Evolutionary conservation across 1,140 invertebrate genomes (phyloP).

Genomic region (Zophobas morio): DNA sequence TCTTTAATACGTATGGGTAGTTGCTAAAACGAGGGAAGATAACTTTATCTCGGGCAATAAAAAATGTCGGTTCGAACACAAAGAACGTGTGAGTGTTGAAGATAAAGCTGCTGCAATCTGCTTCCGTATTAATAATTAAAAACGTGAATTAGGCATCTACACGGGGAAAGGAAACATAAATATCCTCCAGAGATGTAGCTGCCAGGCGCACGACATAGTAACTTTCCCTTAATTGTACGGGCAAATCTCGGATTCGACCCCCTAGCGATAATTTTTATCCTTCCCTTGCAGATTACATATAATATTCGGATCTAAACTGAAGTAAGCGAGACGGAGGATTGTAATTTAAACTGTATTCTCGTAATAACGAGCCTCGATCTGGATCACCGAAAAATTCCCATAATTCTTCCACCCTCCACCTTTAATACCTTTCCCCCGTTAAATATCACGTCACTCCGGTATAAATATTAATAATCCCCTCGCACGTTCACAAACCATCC

Average conservation of each 20-base stretch:
- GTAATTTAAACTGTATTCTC: slow-evolving; percentile 24
- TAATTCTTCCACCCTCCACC: slow-evolving; percentile 11
- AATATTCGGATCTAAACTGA: slow-evolving; percentile 27
- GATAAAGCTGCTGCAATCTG: slow-evolving; percentile 33
- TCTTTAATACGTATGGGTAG: slow-evolving; percentile 27
- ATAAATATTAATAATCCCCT: slow-evolving; percentile 47
- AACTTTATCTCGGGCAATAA: slow-evolving; percentile 33
- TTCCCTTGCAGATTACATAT: slow-evolving; percentile 25
- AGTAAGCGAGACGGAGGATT: slow-evolving; percentile 5
- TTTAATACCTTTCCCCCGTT: slow-evolving; percentile 36
- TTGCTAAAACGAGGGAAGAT: slow-evolving; percentile 34
- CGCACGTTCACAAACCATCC: slow-evolving; percentile 19
- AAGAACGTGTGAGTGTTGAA: slow-evolving; percentile 15
- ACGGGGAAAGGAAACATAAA: slow-evolving; percentile 19
- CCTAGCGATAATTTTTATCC: slow-evolving; percentile 24
- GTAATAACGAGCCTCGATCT: background rate
- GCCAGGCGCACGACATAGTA: slow-evolving; percentile 24
- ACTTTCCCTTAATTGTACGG: slow-evolving; percentile 37
- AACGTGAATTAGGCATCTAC: slow-evolving; percentile 31
- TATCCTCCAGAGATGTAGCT: slow-evolving; percentile 31
- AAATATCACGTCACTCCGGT: slow-evolving; percentile 43
- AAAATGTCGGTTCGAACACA: slow-evolving; percentile 19
- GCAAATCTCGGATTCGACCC: slow-evolving; percentile 22
- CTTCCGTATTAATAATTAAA: slow-evolving; percentile 33
- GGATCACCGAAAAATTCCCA: slow-evolving; percentile 21